Evolutionary conservation across 2,113 vertebrate genomes (phyloP).

Genomic region (Eurystomus gularis): DNA sequence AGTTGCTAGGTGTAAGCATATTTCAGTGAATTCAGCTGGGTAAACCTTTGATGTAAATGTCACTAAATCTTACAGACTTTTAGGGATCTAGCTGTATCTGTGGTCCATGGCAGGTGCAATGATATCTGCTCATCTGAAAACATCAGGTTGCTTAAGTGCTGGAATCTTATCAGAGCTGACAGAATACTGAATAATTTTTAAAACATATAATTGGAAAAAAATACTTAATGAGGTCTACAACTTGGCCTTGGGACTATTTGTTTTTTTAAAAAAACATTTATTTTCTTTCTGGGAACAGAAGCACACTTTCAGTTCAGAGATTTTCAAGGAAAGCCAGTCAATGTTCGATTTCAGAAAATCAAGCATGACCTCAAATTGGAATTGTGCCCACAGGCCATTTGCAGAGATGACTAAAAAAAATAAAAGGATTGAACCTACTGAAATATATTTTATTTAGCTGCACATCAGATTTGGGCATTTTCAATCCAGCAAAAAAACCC

Average conservation of each 20-base stretch:
- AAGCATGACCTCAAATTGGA: background rate
- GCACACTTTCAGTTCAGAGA: background rate
- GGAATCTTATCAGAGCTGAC: background rate
- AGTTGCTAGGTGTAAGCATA: background rate
- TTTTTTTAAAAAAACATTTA: background rate
- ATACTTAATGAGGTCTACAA: background rate
- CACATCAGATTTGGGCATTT: background rate
- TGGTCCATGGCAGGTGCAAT: background rate
- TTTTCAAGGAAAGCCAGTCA: background rate
- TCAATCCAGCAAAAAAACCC: background rate
- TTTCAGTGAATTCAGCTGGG: background rate
- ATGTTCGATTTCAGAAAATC: background rate
- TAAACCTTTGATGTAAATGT: background rate
- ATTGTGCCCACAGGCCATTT: background rate
- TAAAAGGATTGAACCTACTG: background rate
- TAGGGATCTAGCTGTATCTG: background rate
- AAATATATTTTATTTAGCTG: background rate
- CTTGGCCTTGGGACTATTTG: background rate
- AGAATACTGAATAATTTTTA: background rate
- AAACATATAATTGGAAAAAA: background rate
- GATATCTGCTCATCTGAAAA: background rate
- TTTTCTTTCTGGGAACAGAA: constrained; percentile 6
- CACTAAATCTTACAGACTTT: background rate
- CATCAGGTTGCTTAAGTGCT: background rate
- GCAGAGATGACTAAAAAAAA: background rate